phyloP scores from a whole-genome alignment of 2,113 vertebrate genomes.

The Nycticebus coucang region DNA sequence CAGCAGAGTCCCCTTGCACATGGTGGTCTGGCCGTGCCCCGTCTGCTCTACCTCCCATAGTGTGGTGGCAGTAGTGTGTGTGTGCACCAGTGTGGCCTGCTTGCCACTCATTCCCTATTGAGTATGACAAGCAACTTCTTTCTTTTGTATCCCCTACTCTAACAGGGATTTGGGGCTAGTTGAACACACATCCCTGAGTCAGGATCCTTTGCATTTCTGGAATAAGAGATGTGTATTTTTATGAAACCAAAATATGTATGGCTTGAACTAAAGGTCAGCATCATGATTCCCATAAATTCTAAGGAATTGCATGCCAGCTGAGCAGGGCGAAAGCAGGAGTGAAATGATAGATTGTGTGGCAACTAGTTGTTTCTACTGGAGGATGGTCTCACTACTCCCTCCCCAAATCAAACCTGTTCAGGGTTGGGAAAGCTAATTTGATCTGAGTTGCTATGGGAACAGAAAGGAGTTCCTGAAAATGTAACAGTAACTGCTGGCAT shows the following conservation, averaged over 20 bases:
- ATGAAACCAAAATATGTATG: neutral
- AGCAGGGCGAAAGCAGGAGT: neutral
- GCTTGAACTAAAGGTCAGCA: neutral
- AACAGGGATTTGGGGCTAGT: neutral
- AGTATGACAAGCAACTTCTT: neutral
- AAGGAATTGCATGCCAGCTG: neutral
- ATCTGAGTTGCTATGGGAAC: conserved; percentile 74
- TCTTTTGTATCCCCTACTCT: neutral
- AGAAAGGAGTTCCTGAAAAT: conserved; percentile 62
- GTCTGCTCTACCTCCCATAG: too few species aligned
- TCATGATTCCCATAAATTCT: neutral
- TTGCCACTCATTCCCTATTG: neutral
- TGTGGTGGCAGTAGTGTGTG: neutral
- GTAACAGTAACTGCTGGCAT: conserved; percentile 60
- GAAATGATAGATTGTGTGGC: neutral
- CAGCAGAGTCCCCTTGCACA: neutral
- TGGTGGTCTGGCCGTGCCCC: neutral
- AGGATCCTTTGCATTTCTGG: neutral
- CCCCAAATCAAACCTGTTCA: conserved; percentile 22
- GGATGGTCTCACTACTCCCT: neutral
- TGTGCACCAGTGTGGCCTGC: fast-evolving
- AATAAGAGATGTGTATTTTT: neutral
- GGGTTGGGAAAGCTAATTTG: conserved; percentile 61
- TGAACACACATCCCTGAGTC: neutral
- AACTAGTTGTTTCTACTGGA: neutral